Evolutionary conservation across 2,113 vertebrate species (phyloP).

Genomic region (Bujurquina vittata): DNA sequence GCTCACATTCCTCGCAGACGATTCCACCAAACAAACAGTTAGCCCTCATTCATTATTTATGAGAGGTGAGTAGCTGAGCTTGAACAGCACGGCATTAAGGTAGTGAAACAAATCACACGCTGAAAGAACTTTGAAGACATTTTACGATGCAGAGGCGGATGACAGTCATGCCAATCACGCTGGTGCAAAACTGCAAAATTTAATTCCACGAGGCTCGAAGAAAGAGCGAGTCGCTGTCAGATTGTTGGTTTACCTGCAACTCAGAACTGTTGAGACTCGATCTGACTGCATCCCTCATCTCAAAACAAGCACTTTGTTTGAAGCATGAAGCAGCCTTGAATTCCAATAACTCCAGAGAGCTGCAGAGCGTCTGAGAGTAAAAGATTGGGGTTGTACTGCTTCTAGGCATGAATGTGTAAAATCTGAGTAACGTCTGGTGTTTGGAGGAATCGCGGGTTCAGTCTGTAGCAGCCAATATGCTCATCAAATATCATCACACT

Average conservation of each 20-base stretch:
- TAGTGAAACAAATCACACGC: constrained; percentile 32
- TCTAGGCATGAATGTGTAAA: constrained; percentile 42
- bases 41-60: constrained; percentile 54
- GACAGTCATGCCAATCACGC: constrained; percentile 2
- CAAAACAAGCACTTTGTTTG: constrained; percentile 29
- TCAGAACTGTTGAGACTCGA: constrained; percentile 32
- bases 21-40: constrained; percentile 58
- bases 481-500: constrained; percentile 19
- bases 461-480: constrained; percentile 10
- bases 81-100: constrained; percentile 23
- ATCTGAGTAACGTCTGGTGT: constrained; percentile 25
- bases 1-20: constrained; percentile 26
- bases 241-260: constrained; percentile 42
- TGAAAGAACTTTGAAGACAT: constrained; percentile 14
- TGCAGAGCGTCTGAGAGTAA: constrained; percentile 34
- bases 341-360: constrained; percentile 52
- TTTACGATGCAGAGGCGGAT: not conserved
- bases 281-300: constrained; percentile 35
- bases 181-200: not conserved
- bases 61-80: constrained; percentile 34
- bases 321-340: constrained; percentile 47
- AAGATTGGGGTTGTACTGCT: constrained; percentile 44
- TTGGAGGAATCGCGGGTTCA: constrained; percentile 25
- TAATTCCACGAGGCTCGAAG: constrained; percentile 8
- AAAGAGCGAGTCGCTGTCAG: constrained; percentile 22